Percentiles rank a stretch among this genome's conserved stretches.
These are phyloP conservation scores for Eupeodes luniger DNA, from an alignment of 2,888 invertebrate genomes.

Conservation along the genomic window DNA sequence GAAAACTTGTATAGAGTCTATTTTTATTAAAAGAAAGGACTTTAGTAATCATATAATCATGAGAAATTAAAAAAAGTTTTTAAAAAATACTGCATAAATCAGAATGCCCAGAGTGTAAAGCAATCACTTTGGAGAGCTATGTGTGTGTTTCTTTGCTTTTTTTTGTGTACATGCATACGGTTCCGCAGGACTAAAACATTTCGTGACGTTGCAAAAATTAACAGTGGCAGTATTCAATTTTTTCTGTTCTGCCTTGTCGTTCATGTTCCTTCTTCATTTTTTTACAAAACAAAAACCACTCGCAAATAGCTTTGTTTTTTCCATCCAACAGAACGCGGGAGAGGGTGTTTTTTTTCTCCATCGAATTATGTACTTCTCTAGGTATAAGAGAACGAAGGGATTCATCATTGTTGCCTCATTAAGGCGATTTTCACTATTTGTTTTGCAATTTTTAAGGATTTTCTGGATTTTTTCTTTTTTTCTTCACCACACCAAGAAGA, in stretches of 20 bases:
- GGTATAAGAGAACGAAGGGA: constrained; percentile 14
- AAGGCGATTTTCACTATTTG: constrained; percentile 60
- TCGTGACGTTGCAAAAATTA: constrained; percentile 76
- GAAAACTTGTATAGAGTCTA: no score
- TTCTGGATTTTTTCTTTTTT: constrained; percentile 17
- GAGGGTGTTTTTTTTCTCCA: constrained; percentile 5
- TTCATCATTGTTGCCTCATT: constrained; percentile 59
- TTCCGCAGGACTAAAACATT: constrained; percentile 73
- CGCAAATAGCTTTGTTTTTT: constrained; percentile 53
- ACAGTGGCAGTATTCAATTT: constrained; percentile 57
- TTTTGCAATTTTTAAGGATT: constrained; percentile 71
- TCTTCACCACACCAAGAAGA: not conserved
- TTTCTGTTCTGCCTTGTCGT: not conserved
- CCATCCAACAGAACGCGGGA: constrained; percentile 24
- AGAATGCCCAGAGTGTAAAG: not conserved
- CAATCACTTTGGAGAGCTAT: constrained; percentile 26
- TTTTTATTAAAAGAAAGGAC: no score
- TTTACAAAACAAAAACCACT: not conserved
- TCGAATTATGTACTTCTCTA: not conserved
- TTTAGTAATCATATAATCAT: no score
- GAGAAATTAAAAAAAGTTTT: no score
- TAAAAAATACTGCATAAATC: not conserved
- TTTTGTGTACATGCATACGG: constrained; percentile 53
- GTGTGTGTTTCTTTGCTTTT: not conserved
- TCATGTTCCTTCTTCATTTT: constrained; percentile 11